phyloP scores from a whole-genome alignment of 2,888 invertebrate genomes.

The Stenchaetothrips biformis region DNA sequence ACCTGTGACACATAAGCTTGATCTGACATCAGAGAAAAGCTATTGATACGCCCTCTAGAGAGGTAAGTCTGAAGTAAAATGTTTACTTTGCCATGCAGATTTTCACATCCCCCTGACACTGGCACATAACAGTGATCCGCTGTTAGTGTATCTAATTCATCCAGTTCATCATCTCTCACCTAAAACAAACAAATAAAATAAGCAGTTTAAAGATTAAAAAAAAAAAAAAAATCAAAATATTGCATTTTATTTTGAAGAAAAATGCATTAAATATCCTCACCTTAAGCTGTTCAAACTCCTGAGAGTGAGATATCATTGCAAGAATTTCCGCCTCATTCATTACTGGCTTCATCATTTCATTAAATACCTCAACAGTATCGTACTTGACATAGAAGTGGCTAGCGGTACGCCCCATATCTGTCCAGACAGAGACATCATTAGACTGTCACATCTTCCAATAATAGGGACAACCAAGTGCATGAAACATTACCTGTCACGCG shows the following conservation, averaged over 20 bases:
- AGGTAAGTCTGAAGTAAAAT: slow-evolving; percentile 88
- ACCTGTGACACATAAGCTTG: slow-evolving; percentile 84
- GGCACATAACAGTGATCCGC: slow-evolving; percentile 69
- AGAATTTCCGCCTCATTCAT: slow-evolving; percentile 85
- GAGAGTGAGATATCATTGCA: slow-evolving; percentile 84
- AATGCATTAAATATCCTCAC: slow-evolving; percentile 45
- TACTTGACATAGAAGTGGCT: slow-evolving; percentile 97
- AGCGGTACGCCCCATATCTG: slow-evolving; percentile 90
- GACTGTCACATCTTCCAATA: not conserved
- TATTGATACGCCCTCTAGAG: slow-evolving; percentile 71
- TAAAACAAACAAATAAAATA: slow-evolving; percentile 41
- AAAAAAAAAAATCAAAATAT: slow-evolving; percentile 28
- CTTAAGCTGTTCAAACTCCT: slow-evolving; percentile 94
- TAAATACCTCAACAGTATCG: slow-evolving; percentile 90
- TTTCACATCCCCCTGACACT: slow-evolving; percentile 79
- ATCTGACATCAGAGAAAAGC: slow-evolving; percentile 84
- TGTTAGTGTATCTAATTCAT: slow-evolving; percentile 77
- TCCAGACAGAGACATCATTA: slow-evolving; percentile 31
- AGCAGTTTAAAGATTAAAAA: slow-evolving; percentile 28
- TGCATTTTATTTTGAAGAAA: slow-evolving; percentile 20
- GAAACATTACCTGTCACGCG: slow-evolving; percentile 44
- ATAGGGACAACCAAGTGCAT: not conserved
- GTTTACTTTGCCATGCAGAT: slow-evolving; percentile 91
- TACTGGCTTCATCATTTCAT: slow-evolving; percentile 69
- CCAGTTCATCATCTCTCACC: slow-evolving; percentile 91